These are phyloP conservation scores for Falcaria lacertinaria DNA, from an alignment of 2,888 invertebrate genomes.

Conservation along the genomic window DNA sequence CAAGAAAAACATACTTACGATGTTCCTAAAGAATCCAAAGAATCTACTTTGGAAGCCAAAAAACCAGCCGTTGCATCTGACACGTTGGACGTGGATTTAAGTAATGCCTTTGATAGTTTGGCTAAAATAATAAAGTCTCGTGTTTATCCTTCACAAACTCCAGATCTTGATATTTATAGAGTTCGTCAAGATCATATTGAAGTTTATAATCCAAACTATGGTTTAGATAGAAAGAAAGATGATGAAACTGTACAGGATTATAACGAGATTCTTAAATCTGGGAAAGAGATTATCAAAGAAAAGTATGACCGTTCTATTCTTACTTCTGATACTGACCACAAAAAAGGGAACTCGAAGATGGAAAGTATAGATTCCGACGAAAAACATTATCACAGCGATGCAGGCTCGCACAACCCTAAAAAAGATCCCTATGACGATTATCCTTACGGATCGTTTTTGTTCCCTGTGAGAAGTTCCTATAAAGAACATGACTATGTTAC, in stretches of 20 bases:
- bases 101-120: constrained; percentile 37
- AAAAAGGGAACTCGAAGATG: background rate
- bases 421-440: background rate
- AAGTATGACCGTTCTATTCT: constrained; percentile 7
- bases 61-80: constrained; percentile 6
- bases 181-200: constrained; percentile 28
- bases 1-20: background rate
- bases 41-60: constrained; percentile 4
- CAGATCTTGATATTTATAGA: constrained; percentile 29
- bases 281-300: constrained; percentile 25
- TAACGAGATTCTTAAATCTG: constrained; percentile 13
- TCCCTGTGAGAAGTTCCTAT: background rate
- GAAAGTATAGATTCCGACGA: background rate
- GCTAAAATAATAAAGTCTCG: constrained; percentile 40
- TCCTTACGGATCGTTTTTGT: background rate
- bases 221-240: constrained; percentile 7
- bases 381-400: background rate
- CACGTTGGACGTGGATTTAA: constrained; percentile 23
- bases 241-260: background rate
- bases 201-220: constrained; percentile 20
- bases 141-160: constrained; percentile 39
- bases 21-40: constrained; percentile 3
- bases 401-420: background rate
- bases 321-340: background rate
- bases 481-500: background rate